Evolutionary conservation across 2,797 vertebrate species (phyloP).

Genomic region (Trachurus trachurus): DNA sequence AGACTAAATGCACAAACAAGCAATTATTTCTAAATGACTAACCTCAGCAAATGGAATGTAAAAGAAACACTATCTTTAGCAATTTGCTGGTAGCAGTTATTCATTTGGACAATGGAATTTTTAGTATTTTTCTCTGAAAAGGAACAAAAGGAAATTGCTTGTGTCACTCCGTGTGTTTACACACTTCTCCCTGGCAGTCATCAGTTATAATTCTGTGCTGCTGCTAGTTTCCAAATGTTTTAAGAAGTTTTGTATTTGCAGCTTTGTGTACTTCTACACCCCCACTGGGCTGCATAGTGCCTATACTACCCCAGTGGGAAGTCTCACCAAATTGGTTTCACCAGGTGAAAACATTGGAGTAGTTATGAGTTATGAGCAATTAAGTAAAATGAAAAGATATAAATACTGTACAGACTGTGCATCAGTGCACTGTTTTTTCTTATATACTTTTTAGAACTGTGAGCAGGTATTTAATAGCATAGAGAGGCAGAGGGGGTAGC

Average conservation of each 20-base stretch:
- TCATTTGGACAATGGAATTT: constrained; percentile 24
- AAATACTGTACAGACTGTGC: too few relatives aligned
- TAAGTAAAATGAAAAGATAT: too few relatives aligned
- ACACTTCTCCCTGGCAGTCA: not conserved
- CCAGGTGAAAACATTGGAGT: too few relatives aligned
- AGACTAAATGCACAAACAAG: constrained; percentile 57
- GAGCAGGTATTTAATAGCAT: too few relatives aligned
- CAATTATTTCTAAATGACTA: constrained; percentile 60
- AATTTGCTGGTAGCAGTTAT: constrained; percentile 45
- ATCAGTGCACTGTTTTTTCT: too few relatives aligned
- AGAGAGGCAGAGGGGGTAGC: too few relatives aligned
- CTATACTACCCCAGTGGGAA: not conserved
- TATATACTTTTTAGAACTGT: too few relatives aligned
- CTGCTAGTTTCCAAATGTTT: not conserved
- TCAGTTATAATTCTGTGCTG: not conserved
- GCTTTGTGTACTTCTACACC: not conserved
- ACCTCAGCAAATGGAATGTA: constrained; percentile 29
- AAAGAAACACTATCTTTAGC: constrained; percentile 30
- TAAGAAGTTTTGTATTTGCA: not conserved
- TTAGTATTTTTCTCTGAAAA: constrained; percentile 19
- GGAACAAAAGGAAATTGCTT: constrained; percentile 4
- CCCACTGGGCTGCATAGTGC: too few relatives aligned
- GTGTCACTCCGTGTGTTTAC: not conserved
- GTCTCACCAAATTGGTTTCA: too few relatives aligned
- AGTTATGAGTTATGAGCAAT: too few relatives aligned